Percentiles rank a stretch among this genome's conserved stretches.
phyloP scores from a whole-genome alignment of 2,113 vertebrate species.

The Lipotes vexillifer region DNA sequence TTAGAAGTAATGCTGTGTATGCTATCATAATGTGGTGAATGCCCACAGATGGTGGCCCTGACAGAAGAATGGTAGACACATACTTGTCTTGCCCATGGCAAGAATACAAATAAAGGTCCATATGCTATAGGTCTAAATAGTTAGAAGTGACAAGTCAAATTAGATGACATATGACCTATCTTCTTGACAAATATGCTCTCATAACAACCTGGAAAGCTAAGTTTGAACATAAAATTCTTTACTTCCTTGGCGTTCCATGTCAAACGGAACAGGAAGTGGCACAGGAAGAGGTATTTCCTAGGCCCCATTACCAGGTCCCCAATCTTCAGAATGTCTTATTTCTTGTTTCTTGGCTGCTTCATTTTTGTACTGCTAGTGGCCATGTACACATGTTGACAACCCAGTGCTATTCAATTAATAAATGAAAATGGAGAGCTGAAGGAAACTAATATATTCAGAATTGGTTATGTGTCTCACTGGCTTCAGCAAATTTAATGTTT shows the following conservation, averaged over 20 bases:
- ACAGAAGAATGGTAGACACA: background rate
- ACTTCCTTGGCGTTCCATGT: background rate
- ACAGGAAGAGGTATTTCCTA: background rate
- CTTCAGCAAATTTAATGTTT: background rate
- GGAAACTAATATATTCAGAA: background rate
- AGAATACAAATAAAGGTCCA: background rate
- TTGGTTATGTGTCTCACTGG: background rate
- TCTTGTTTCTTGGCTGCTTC: background rate
- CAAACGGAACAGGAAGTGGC: too few relatives aligned
- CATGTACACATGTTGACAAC: too few relatives aligned
- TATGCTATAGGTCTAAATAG: background rate
- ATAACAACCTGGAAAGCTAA: background rate
- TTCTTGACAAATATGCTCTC: background rate
- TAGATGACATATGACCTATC: background rate
- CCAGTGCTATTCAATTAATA: background rate
- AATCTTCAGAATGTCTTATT: background rate
- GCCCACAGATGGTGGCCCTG: background rate
- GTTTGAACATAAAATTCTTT: background rate
- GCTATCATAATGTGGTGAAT: background rate
- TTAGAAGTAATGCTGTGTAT: background rate
- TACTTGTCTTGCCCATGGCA: background rate
- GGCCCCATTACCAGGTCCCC: background rate
- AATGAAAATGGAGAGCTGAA: background rate
- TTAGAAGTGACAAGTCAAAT: background rate
- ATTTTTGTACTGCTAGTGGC: background rate